These are phyloP conservation scores for Aphis gossypii DNA, from an alignment of 1,140 invertebrate genomes.

Conservation along the genomic window DNA sequence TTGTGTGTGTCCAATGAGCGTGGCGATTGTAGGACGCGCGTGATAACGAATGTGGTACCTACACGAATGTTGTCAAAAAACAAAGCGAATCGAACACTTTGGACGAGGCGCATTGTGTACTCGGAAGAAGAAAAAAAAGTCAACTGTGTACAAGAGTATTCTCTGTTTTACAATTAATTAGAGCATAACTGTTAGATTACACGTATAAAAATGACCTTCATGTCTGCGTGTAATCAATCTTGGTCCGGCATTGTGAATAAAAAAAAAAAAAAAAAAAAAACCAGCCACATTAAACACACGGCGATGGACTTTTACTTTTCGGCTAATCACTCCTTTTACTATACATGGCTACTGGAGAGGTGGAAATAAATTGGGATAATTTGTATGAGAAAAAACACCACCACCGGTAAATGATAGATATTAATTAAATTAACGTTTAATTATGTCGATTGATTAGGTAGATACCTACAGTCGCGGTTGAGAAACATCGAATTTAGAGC, in stretches of 20 bases:
- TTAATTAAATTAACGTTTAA: too few relatives aligned
- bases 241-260: not conserved
- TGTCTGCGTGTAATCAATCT: conserved; percentile 29
- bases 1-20: too few relatives aligned
- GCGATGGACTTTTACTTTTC: conserved; percentile 13
- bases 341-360: not conserved
- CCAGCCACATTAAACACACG: not conserved
- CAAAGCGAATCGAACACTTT: too few relatives aligned
- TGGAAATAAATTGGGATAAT: conserved; percentile 25
- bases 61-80: too few relatives aligned
- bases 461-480: too few relatives aligned
- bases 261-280: conserved; percentile 2
- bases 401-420: too few relatives aligned
- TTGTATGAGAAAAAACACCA: not conserved
- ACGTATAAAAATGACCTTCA: conserved; percentile 27
- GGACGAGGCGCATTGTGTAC: too few relatives aligned
- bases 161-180: not conserved
- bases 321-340: conserved; percentile 12
- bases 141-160: not conserved
- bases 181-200: conserved; percentile 15
- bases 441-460: too few relatives aligned
- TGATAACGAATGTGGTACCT: too few relatives aligned
- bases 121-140: too few relatives aligned
- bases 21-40: too few relatives aligned
- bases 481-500: too few relatives aligned